Base-by-base conservation (phyloP, 2,888 invertebrate species). In the Pilophorus perplexus region DNA sequence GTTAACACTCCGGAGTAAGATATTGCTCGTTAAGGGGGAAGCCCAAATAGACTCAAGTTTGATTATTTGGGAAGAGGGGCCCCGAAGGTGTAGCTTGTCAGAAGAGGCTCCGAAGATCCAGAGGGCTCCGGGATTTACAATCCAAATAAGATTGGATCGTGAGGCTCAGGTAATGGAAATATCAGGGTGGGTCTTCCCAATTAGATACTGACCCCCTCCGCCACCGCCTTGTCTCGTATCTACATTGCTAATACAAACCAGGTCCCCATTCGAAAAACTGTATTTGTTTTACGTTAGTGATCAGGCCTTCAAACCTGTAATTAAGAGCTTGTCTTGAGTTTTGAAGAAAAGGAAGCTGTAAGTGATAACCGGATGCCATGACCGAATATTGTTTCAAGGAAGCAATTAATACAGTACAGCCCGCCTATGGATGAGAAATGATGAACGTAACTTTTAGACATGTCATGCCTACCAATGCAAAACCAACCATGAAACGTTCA, bases 141-240 rank as follows among this genome's bases (percentile, higher is more conserved):
- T 65, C 64, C 64, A 65, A 65, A 65, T 65, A 65, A 54, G 64
- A 65, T 65, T 65, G 64, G 64, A 65, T 65, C 64, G 64, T 65
- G 64, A 65, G 52, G 64, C 38, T 4, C 64, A 62, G 62, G 64
- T 65, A 54, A 65, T 65, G 64, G 64, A 65, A 65, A 65, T 65
- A 65, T 65, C 64, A 54, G 54, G 64, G 64, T 54, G 64, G 64
- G 64, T 65, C 64, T 65, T 54, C 54, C 64, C 62, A 62, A 62
- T 62, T 62, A 62, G 62, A 62, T 48, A 48, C 62, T 62, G 62
- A 62, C 62, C 62, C 40, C 25, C 44, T 40, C 42, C 42, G 10
- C 27, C 59, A 23, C 44, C 44, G n/a, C 20, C 25, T 8, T 16
- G n/a, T 27, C 25, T 14, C 42, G n/a, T 62, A 62, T 62, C 46